Evolutionary conservation across 2,113 vertebrate genomes (phyloP).

Genomic region (Grammomys surdaster): DNA sequence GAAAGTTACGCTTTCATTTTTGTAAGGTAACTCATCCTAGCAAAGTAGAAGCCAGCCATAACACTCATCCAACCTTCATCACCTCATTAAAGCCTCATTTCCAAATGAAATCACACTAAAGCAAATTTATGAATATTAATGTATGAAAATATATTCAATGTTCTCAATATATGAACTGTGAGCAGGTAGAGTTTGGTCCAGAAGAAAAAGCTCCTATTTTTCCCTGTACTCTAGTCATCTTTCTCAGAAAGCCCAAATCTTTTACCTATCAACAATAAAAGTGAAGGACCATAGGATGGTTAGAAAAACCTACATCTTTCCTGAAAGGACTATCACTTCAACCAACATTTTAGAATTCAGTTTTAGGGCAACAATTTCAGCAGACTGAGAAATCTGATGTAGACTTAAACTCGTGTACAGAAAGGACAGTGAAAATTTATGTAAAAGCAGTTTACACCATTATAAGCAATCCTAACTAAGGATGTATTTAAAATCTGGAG

Average conservation of each 20-base stretch:
- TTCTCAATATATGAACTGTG: neutral
- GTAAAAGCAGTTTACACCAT: neutral
- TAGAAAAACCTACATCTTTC: neutral
- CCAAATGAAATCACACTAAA: neutral
- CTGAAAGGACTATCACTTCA: neutral
- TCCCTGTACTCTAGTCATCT: neutral
- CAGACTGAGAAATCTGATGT: neutral
- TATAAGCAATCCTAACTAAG: neutral
- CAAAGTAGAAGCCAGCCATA: too few relatives aligned
- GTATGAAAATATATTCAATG: neutral
- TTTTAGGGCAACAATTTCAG: neutral
- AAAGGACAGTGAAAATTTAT: neutral
- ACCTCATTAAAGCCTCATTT: neutral
- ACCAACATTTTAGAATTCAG: neutral
- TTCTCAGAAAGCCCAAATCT: neutral
- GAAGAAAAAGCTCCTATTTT: accelerated
- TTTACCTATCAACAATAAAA: neutral
- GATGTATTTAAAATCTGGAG: too few relatives aligned
- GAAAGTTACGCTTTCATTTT: neutral
- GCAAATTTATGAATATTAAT: too few relatives aligned
- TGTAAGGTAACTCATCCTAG: neutral
- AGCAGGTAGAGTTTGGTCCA: neutral
- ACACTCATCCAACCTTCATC: neutral
- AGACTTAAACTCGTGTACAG: neutral
- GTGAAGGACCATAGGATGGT: accelerated